Conservation (phyloP, 2,113 vertebrate species). For the Channa maculata region DNA sequence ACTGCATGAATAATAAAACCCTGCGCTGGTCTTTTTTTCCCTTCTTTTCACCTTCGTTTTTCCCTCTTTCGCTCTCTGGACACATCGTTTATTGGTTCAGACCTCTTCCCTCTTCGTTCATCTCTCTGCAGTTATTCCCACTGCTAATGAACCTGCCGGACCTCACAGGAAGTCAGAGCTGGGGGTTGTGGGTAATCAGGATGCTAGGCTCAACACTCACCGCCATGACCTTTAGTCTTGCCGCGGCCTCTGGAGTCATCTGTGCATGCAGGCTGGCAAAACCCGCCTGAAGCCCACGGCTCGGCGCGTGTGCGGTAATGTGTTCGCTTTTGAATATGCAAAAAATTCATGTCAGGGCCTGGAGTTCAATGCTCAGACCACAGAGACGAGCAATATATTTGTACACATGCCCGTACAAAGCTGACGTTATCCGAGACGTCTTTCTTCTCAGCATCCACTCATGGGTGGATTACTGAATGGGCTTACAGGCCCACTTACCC, state of each 20-base stretch:
- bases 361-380: constrained; percentile 30
- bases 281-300: constrained; percentile 21
- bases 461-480: too few relatives aligned
- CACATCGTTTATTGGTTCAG: constrained; percentile 49
- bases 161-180: constrained; percentile 82
- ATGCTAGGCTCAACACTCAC: constrained; percentile 87
- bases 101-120: constrained; percentile 5
- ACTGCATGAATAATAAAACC: constrained; percentile 96
- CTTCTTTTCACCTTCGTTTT: constrained; percentile 66
- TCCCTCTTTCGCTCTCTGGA: constrained; percentile 34
- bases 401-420: not conserved
- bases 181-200: constrained; percentile 91
- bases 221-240: constrained; percentile 88
- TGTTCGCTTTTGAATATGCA: constrained; percentile 61
- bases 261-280: constrained; percentile 50
- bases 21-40: constrained; percentile 35
- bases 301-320: constrained; percentile 4
- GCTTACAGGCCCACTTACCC: too few relatives aligned
- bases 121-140: constrained; percentile 78
- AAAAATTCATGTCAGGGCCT: constrained; percentile 50
- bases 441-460: too few relatives aligned
- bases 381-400: not conserved
- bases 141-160: constrained; percentile 89
- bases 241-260: constrained; percentile 82
- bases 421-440: not conserved